Evolutionary conservation across 2,797 vertebrate genomes (phyloP).

Genomic region (Holocentrus rufus): DNA sequence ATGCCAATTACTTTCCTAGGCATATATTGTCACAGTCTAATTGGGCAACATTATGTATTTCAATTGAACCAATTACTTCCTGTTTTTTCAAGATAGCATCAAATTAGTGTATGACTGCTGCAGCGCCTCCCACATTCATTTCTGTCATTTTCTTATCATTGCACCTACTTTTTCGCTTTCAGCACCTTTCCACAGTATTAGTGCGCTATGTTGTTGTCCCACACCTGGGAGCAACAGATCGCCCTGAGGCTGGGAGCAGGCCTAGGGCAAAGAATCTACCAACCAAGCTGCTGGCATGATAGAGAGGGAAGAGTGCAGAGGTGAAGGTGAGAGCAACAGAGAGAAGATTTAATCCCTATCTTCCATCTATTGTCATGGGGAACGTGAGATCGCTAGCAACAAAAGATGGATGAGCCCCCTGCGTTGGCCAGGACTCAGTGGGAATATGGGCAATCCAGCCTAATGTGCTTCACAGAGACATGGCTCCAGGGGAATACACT

Average conservation of each 20-base stretch:
- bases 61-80: constrained; percentile 62
- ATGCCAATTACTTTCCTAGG: constrained; percentile 71
- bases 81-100: constrained; percentile 33
- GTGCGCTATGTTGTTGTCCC: constrained; percentile 32
- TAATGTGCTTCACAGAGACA: constrained; percentile 26
- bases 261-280: constrained; percentile 45
- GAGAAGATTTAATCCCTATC: constrained; percentile 48
- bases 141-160: constrained; percentile 24
- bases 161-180: constrained; percentile 18
- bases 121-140: constrained; percentile 6
- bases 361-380: constrained; percentile 38
- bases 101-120: constrained; percentile 19
- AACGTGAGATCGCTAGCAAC: constrained; percentile 37
- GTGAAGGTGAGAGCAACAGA: constrained; percentile 60
- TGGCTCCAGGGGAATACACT: constrained; percentile 38
- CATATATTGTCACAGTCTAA: constrained; percentile 69
- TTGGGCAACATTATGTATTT: constrained; percentile 76
- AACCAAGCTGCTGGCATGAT: constrained; percentile 15
- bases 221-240: constrained; percentile 50
- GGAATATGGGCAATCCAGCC: constrained; percentile 29
- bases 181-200: constrained; percentile 24
- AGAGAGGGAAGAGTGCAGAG: constrained; percentile 41
- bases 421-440: not conserved
- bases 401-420: constrained; percentile 53
- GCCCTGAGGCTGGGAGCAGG: constrained; percentile 48